phyloP scores from a whole-genome alignment of 2,888 invertebrate genomes.

The Sepioteuthis lessoniana region DNA sequence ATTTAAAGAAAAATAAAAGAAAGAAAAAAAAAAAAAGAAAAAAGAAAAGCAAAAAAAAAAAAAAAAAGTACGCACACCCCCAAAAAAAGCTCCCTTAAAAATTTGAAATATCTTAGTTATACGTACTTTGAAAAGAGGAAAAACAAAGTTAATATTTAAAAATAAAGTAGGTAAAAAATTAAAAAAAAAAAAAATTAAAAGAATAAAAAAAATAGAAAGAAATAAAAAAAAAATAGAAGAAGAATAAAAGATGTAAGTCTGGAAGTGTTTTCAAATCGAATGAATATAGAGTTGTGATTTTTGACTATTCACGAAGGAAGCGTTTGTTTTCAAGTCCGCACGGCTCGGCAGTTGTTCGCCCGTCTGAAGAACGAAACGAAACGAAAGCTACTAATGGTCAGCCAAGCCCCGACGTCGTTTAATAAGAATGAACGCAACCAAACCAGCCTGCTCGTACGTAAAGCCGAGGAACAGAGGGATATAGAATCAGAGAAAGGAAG shows the following conservation, averaged over 20 bases:
- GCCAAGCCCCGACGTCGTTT: background rate
- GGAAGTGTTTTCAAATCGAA: background rate
- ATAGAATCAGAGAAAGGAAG: background rate
- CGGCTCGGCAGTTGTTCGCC: background rate
- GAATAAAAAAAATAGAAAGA: background rate
- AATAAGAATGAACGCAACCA: background rate
- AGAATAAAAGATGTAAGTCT: background rate
- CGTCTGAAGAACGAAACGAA: background rate
- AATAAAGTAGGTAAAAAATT: background rate
- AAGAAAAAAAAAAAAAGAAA: background rate
- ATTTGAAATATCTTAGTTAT: background rate
- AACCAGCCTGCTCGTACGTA: background rate
- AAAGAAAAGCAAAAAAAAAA: background rate
- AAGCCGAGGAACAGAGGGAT: background rate
- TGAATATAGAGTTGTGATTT: too few species aligned
- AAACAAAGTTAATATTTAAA: background rate
- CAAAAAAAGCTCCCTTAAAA: background rate
- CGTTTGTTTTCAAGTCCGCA: constrained; percentile 1
- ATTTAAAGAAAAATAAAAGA: background rate
- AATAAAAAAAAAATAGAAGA: background rate
- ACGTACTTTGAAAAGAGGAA: background rate
- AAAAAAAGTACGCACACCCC: background rate
- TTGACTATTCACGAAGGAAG: background rate
- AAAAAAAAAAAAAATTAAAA: background rate
- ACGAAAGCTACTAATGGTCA: background rate